Conservation (phyloP, 2,888 invertebrate species). For the Tillus elongatus region DNA sequence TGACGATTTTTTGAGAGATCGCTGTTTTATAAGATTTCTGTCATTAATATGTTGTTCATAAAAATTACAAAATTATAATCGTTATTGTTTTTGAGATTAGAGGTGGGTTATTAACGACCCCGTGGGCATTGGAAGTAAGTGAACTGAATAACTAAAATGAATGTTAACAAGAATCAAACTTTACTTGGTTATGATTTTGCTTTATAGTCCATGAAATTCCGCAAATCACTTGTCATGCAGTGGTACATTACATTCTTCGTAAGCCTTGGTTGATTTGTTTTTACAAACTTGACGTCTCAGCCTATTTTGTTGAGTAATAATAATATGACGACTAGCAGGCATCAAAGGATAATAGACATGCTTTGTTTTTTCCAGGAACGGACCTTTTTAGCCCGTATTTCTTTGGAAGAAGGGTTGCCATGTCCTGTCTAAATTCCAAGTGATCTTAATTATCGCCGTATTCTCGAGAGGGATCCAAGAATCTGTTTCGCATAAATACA, state of each 20-base stretch:
- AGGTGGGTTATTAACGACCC: too few species aligned
- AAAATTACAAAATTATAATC: too few species aligned
- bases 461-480: constrained; percentile 1
- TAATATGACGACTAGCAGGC: too few species aligned
- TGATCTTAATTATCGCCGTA: not conserved
- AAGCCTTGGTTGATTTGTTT: not conserved
- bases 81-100: too few species aligned
- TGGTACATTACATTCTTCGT: not conserved
- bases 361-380: constrained; percentile 1
- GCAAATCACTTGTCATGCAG: constrained; percentile 1
- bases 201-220: constrained; percentile 1
- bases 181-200: too few species aligned
- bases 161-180: too few species aligned
- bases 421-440: constrained; percentile 2
- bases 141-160: too few species aligned
- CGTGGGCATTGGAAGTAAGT: too few species aligned
- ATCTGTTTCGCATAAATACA: not conserved
- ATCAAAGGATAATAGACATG: too few species aligned
- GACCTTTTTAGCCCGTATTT: not conserved
- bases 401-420: not conserved
- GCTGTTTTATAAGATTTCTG: too few species aligned
- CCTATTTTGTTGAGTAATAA: not conserved
- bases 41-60: too few species aligned
- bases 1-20: too few species aligned
- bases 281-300: not conserved